Evolutionary conservation across 2,113 vertebrate species (phyloP).

Genomic region (Penelope pileata): DNA sequence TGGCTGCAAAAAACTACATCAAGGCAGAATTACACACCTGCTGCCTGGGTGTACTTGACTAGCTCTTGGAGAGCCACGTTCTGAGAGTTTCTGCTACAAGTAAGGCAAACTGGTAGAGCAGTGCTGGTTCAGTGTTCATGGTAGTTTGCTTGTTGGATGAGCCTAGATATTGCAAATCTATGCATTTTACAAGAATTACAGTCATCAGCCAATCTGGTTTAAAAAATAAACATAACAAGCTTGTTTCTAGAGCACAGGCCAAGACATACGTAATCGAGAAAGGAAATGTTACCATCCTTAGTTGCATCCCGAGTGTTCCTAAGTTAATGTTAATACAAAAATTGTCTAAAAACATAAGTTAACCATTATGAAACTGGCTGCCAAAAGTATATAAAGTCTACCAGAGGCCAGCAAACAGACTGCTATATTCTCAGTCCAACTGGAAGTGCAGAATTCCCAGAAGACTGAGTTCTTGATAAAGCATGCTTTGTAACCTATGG

Average conservation of each 20-base stretch:
- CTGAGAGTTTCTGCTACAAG: neutral
- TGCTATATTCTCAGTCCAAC: neutral
- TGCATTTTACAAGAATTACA: neutral
- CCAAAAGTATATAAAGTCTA: neutral
- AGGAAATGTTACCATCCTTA: neutral
- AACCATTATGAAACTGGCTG: neutral
- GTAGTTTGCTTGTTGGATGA: neutral
- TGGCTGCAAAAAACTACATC: neutral
- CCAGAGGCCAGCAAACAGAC: neutral
- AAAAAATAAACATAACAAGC: neutral
- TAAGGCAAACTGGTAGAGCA: neutral
- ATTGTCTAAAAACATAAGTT: neutral
- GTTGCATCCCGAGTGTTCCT: neutral
- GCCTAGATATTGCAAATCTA: neutral
- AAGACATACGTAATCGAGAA: neutral
- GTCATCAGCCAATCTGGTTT: neutral
- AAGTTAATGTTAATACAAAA: neutral
- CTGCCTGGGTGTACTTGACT: neutral
- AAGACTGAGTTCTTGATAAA: neutral
- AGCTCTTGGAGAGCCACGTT: neutral
- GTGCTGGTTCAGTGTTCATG: neutral
- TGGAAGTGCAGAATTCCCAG: neutral
- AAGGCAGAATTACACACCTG: neutral
- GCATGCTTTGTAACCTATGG: rapidly evolving
- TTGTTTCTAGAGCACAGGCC: neutral